phyloP scores from a whole-genome alignment of 2,113 vertebrate species.

The Campylomormyrus numenius region DNA sequence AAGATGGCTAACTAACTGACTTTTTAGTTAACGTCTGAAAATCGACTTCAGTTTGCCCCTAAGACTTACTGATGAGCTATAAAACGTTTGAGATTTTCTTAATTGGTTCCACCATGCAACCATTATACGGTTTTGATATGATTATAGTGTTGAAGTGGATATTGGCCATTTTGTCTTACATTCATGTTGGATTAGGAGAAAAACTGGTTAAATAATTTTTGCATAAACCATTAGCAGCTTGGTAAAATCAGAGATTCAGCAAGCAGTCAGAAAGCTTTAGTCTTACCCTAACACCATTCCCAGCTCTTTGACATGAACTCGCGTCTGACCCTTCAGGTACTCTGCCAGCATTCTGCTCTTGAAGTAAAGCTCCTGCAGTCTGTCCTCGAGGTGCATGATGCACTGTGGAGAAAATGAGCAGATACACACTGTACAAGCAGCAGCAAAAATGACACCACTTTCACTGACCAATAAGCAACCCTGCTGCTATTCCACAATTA shows the following conservation, averaged over 20 bases:
- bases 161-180: neutral
- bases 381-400: slow-evolving; percentile 96
- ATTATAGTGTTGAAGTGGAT: neutral
- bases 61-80: neutral
- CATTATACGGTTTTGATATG: neutral
- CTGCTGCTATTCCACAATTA: neutral
- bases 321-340: slow-evolving; percentile 92
- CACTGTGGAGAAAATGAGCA: slow-evolving; percentile 60
- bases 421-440: neutral
- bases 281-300: slow-evolving; percentile 89
- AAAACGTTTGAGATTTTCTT: neutral
- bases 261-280: neutral
- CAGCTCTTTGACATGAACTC: slow-evolving; percentile 94
- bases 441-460: neutral
- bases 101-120: neutral
- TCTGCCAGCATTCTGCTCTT: slow-evolving; percentile 97
- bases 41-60: neutral
- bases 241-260: neutral
- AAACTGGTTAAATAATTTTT: neutral
- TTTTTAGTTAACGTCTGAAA: neutral
- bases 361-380: slow-evolving; percentile 94
- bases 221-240: neutral
- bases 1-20: neutral
- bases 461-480: neutral
- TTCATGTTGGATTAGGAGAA: neutral